A percentile compares a stretch with the other conserved stretches of the same genome.
Evolutionary conservation across 2,888 invertebrate species (phyloP).

Genomic region (Nemurella pictetii): DNA sequence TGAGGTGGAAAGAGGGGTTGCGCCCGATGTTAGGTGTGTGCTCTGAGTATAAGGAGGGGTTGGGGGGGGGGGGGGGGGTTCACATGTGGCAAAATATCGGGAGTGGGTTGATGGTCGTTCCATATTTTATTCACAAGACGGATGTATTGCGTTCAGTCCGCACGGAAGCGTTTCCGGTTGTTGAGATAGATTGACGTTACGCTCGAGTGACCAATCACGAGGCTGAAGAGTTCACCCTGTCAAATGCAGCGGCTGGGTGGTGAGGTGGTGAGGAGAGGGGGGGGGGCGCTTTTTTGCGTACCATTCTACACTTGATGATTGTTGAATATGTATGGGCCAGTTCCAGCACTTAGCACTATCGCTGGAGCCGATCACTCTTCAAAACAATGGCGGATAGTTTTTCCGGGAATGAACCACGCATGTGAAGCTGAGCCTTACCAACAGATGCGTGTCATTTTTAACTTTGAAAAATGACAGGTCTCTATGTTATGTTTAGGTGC

Average conservation of each 20-base stretch:
- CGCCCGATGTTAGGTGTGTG: background rate
- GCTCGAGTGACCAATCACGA: conserved; percentile 7
- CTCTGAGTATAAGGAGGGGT: background rate
- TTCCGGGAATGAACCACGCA: too few relatives aligned
- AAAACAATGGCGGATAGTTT: too few relatives aligned
- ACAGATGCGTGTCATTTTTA: too few relatives aligned
- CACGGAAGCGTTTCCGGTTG: background rate
- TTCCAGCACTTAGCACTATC: background rate
- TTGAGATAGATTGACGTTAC: conserved; percentile 9
- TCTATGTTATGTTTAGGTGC: too few relatives aligned
- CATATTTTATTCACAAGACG: background rate
- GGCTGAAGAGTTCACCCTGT: background rate
- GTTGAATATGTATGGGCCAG: background rate
- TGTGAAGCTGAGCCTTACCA: too few relatives aligned
- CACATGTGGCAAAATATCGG: background rate
- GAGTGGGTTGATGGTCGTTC: background rate
- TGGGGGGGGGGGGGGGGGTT: background rate
- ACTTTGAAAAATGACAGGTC: too few relatives aligned
- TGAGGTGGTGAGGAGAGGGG: too few relatives aligned
- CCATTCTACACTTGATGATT: background rate
- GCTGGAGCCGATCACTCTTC: background rate
- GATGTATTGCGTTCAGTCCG: conserved; percentile 13
- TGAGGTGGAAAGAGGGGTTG: background rate
- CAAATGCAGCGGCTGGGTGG: background rate
- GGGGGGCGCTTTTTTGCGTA: background rate